phyloP scores from a whole-genome alignment of 2,888 invertebrate species.

The Oscheius sp. region DNA sequence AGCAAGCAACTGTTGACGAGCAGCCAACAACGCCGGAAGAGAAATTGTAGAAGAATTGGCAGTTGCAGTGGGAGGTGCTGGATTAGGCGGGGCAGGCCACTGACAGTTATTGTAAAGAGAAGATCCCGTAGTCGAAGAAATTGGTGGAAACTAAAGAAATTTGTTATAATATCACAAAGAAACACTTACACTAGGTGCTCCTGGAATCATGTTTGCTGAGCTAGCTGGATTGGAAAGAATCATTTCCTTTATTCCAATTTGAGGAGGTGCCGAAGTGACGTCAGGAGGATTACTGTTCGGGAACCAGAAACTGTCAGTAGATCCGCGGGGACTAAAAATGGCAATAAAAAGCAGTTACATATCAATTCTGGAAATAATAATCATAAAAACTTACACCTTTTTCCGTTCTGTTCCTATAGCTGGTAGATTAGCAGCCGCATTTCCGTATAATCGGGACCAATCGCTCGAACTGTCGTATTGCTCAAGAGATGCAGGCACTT shows the following conservation, averaged over 20 bases:
- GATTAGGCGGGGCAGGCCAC: constrained; percentile 29
- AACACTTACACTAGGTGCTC: too few relatives aligned
- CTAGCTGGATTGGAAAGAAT: not conserved
- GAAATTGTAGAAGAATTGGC: not conserved
- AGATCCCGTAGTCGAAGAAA: not conserved
- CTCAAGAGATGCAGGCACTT: not conserved
- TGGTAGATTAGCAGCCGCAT: constrained; percentile 33
- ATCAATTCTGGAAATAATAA: too few relatives aligned
- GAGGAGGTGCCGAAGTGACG: constrained; percentile 42
- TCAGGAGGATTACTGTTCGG: constrained; percentile 60
- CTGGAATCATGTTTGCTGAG: not conserved
- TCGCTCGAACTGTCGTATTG: not conserved
- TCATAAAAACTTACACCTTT: constrained; percentile 28
- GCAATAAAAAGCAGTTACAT: too few relatives aligned
- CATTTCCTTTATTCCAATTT: constrained; percentile 21
- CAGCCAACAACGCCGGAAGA: too few relatives aligned
- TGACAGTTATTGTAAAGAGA: constrained; percentile 36
- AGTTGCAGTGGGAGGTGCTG: not conserved
- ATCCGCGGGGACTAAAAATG: not conserved
- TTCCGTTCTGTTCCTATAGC: constrained; percentile 59
- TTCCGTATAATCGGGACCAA: constrained; percentile 10
- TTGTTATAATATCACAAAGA: not conserved
- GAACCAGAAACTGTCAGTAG: constrained; percentile 49
- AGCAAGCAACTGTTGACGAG: too few relatives aligned
- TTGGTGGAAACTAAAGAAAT: too few relatives aligned